Evolutionary conservation across 1,140 invertebrate genomes (phyloP).

Genomic region (Achatina immaculata): DNA sequence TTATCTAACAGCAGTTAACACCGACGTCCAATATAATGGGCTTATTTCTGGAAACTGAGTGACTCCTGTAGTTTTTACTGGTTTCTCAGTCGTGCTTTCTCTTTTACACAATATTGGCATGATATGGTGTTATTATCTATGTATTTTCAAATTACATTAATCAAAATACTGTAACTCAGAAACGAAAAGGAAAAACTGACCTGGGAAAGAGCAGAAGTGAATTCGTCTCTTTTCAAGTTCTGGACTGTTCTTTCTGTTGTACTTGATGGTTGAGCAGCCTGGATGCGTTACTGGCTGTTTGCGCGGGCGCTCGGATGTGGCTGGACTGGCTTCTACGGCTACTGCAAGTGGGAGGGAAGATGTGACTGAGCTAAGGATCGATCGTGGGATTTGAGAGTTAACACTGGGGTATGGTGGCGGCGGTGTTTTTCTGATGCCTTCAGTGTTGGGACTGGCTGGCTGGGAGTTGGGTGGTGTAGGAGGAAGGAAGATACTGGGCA

Average conservation of each 20-base stretch:
- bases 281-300: constrained; percentile 66
- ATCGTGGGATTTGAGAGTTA: constrained; percentile 36
- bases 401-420: constrained; percentile 67
- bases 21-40: too few species aligned
- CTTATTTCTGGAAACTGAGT: too few species aligned
- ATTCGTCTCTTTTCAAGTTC: constrained; percentile 94
- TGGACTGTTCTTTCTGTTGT: constrained; percentile 95
- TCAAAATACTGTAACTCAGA: too few species aligned
- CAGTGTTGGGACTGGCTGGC: constrained; percentile 63
- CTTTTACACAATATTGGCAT: too few species aligned
- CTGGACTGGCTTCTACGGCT: constrained; percentile 31
- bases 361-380: constrained; percentile 42
- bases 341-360: constrained; percentile 45
- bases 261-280: constrained; percentile 73
- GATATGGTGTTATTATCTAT: too few species aligned
- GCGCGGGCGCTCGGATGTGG: constrained; percentile 28
- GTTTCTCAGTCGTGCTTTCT: too few species aligned
- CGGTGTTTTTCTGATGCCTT: constrained; percentile 58
- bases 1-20: too few species aligned
- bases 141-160: too few species aligned
- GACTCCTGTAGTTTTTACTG: too few species aligned
- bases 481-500: constrained; percentile 50
- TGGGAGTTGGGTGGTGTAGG: constrained; percentile 67
- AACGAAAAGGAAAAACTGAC: constrained; percentile 76
- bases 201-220: constrained; percentile 94